These are phyloP conservation scores for Setophaga coronata DNA, from an alignment of 2,113 vertebrate species.

Conservation along the genomic window DNA sequence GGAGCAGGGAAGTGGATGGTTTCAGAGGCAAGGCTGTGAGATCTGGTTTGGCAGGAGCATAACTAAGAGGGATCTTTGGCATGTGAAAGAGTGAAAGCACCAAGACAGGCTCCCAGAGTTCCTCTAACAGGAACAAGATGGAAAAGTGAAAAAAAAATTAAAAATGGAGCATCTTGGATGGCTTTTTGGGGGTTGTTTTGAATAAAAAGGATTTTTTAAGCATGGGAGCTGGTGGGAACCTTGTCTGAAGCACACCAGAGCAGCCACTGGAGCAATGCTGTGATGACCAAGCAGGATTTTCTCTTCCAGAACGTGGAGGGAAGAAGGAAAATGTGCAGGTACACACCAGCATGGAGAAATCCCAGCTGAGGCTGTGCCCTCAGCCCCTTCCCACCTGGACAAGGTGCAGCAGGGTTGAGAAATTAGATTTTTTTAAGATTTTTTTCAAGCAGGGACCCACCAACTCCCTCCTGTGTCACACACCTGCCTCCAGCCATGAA, in stretches of 20 bases:
- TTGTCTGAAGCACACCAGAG: constrained; percentile 17
- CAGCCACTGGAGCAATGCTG: neutral
- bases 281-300: neutral
- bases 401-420: neutral
- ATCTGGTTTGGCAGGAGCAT: constrained; percentile 35
- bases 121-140: constrained; percentile 56
- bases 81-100: constrained; percentile 54
- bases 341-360: neutral
- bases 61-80: constrained; percentile 54
- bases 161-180: constrained; percentile 36
- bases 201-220: constrained; percentile 21
- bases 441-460: neutral
- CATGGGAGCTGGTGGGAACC: constrained; percentile 32
- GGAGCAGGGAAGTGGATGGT: constrained; percentile 62
- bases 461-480: neutral
- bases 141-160: neutral
- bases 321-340: neutral
- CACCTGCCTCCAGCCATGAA: neutral
- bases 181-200: neutral
- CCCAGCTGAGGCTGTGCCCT: neutral
- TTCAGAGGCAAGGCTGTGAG: constrained; percentile 42
- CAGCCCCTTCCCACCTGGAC: neutral
- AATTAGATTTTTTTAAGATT: neutral
- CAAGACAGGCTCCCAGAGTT: constrained; percentile 30
- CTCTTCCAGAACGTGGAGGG: neutral